A percentile compares a stretch with the other conserved stretches of the same genome.
phyloP scores from a whole-genome alignment of 2,113 vertebrate genomes.

The Clarias batrachus region DNA sequence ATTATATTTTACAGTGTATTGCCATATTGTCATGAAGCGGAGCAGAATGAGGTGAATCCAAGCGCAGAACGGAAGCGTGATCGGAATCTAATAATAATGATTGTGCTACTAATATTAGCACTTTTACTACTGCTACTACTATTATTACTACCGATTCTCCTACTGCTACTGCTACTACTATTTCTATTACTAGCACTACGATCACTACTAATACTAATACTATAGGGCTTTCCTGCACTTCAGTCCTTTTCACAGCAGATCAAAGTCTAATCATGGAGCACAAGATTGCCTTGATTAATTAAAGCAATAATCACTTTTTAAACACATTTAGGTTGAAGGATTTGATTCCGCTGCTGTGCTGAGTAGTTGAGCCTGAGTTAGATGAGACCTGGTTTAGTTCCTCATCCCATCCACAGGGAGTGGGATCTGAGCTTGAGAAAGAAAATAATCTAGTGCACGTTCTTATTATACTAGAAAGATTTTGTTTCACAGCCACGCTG shows the following conservation, averaged over 20 bases:
- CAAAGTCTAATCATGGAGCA: neutral
- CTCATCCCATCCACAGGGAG: neutral
- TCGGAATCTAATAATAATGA: neutral
- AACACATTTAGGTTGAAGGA: constrained; percentile 43
- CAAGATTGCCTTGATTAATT: neutral
- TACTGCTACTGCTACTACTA: neutral
- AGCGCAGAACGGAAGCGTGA: too few species aligned
- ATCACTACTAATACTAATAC: neutral
- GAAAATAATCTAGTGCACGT: constrained; percentile 29
- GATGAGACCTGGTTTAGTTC: neutral
- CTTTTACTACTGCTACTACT: neutral
- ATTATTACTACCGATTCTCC: neutral
- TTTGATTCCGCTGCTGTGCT: neutral
- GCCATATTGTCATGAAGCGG: too few species aligned
- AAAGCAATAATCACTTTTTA: constrained; percentile 48
- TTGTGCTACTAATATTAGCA: neutral
- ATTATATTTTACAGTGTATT: too few species aligned
- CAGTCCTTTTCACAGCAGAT: neutral
- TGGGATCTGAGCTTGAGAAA: neutral
- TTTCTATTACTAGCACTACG: neutral
- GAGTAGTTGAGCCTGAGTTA: neutral
- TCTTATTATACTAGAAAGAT: neutral
- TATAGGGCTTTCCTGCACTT: neutral
- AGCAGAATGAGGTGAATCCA: too few species aligned
- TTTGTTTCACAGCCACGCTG: neutral